Percentiles rank a stretch among this genome's conserved stretches.
Evolutionary conservation across 2,888 invertebrate species (phyloP).

Genomic region (Cheilosia vernalis): DNA sequence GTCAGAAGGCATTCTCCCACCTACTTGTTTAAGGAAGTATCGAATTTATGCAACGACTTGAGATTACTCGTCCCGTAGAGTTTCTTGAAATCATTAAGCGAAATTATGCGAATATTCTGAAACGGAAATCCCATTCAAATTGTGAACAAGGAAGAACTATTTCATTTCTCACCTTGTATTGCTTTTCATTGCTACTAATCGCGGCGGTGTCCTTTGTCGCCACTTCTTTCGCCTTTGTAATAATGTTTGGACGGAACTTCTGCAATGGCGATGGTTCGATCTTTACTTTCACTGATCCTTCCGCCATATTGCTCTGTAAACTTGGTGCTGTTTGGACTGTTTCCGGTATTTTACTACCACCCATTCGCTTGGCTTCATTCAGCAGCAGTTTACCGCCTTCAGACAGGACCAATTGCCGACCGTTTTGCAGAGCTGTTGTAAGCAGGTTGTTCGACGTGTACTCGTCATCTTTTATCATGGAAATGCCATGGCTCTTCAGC

Average conservation of each 20-base stretch:
- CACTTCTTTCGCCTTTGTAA: slow-evolving; percentile 76
- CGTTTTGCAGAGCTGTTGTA: slow-evolving; percentile 92
- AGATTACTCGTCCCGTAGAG: slow-evolving; percentile 80
- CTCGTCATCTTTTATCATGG: slow-evolving; percentile 93
- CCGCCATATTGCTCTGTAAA: slow-evolving; percentile 58
- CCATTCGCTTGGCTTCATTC: slow-evolving; percentile 83
- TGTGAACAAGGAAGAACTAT: not conserved
- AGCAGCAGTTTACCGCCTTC: slow-evolving; percentile 91
- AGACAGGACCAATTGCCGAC: slow-evolving; percentile 93
- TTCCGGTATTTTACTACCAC: slow-evolving; percentile 32
- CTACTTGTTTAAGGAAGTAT: slow-evolving; percentile 79
- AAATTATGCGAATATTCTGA: slow-evolving; percentile 82
- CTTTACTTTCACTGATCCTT: slow-evolving; percentile 68
- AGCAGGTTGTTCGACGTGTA: slow-evolving; percentile 87
- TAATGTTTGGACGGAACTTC: slow-evolving; percentile 76
- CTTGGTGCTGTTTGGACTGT: slow-evolving; percentile 70
- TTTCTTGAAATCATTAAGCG: slow-evolving; percentile 82
- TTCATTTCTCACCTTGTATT: slow-evolving; percentile 58
- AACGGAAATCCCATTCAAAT: not conserved
- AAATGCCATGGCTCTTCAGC: slow-evolving; percentile 93
- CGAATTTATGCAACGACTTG: slow-evolving; percentile 80
- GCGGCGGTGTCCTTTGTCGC: slow-evolving; percentile 72
- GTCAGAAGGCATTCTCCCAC: slow-evolving; percentile 67
- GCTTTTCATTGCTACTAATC: slow-evolving; percentile 50
- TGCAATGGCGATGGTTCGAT: slow-evolving; percentile 50